Conservation (phyloP, 2,888 invertebrate species). For the Gymnoscelis rufifasciata region DNA sequence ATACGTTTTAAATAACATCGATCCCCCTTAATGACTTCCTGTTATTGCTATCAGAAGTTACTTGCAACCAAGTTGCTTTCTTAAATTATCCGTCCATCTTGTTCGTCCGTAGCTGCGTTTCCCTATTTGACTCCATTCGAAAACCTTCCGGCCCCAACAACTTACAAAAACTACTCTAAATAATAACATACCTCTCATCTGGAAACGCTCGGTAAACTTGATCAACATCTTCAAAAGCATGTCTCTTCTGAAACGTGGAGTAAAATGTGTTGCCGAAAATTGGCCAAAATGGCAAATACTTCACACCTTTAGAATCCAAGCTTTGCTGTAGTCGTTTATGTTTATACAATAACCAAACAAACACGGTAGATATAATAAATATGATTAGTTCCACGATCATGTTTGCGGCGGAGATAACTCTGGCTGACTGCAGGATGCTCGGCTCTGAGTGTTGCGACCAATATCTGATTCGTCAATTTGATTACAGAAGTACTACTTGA, state of each 20-base stretch:
- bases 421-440: not conserved
- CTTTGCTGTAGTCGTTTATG: slow-evolving; percentile 42
- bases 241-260: slow-evolving; percentile 39
- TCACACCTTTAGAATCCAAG: slow-evolving; percentile 46
- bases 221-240: slow-evolving; percentile 48
- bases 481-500: too few species aligned
- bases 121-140: too few species aligned
- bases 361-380: slow-evolving; percentile 40
- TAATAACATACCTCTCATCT: slow-evolving; percentile 54
- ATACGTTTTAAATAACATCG: too few species aligned
- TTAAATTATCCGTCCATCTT: too few species aligned
- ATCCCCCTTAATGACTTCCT: too few species aligned
- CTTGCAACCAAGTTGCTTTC: too few species aligned
- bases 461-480: too few species aligned
- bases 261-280: slow-evolving; percentile 52
- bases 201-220: slow-evolving; percentile 53
- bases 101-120: too few species aligned
- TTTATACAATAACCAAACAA: slow-evolving; percentile 41
- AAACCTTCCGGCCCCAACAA: too few species aligned
- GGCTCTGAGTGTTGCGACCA: not conserved
- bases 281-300: slow-evolving; percentile 49
- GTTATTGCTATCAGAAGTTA: too few species aligned
- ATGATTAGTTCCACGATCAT: slow-evolving; percentile 57
- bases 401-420: slow-evolving; percentile 16
- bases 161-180: too few species aligned